A percentile compares a stretch with the other conserved stretches of the same genome.
These are phyloP conservation scores for Chunga burmeisteri DNA, from an alignment of 2,113 vertebrate genomes.

Conservation along the genomic window DNA sequence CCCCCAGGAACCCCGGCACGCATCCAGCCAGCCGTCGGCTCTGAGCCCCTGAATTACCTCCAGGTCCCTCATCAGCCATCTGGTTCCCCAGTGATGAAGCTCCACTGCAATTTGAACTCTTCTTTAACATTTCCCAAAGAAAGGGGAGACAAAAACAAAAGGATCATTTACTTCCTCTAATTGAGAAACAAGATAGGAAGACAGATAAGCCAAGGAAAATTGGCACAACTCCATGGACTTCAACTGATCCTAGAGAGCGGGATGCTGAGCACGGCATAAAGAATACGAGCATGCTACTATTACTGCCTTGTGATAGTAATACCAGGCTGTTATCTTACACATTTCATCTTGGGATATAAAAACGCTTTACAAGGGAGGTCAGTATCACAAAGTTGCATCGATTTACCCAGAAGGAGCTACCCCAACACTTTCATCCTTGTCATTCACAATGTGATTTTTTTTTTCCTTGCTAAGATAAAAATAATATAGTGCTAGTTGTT, in stretches of 20 bases:
- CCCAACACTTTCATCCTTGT: background rate
- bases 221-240: background rate
- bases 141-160: conserved; percentile 22
- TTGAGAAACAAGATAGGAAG: conserved; percentile 33
- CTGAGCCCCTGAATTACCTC: background rate
- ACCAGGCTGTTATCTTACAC: background rate
- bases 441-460: background rate
- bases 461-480: conserved; percentile 19
- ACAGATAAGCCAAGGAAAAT: conserved; percentile 60
- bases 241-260: conserved; percentile 1
- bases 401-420: background rate
- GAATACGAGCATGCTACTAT: background rate
- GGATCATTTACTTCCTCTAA: conserved; percentile 14
- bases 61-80: background rate
- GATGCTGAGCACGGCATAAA: background rate
- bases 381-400: accelerated
- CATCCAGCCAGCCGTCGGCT: background rate
- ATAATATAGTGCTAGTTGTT: background rate
- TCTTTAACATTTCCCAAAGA: conserved; percentile 49
- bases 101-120: background rate
- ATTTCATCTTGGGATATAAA: background rate
- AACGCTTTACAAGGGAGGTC: background rate
- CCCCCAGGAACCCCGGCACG: background rate
- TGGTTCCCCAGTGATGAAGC: background rate
- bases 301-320: background rate